These are phyloP conservation scores for Zosterops borbonicus DNA, from an alignment of 2,113 vertebrate species.

Conservation along the genomic window DNA sequence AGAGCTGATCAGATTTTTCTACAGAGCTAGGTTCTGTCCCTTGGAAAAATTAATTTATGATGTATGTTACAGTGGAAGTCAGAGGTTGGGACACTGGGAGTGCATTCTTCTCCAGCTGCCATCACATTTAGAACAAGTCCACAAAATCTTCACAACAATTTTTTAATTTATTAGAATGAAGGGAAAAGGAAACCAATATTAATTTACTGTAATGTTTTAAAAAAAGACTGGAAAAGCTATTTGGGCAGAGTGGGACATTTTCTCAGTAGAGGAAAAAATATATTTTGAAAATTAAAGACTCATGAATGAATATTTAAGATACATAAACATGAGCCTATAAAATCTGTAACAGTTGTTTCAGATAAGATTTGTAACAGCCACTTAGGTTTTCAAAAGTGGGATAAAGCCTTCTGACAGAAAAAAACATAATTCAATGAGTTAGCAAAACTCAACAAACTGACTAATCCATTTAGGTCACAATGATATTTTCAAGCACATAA, in stretches of 20 bases:
- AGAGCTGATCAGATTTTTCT: background rate
- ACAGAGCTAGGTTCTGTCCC: background rate
- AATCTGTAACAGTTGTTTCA: background rate
- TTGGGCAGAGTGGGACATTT: constrained; percentile 65
- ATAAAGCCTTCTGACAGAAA: background rate
- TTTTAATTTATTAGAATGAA: background rate
- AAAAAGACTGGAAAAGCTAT: constrained; percentile 41
- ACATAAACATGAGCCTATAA: background rate
- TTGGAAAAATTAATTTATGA: background rate
- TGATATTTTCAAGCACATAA: background rate
- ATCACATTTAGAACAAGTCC: background rate
- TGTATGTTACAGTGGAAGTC: background rate
- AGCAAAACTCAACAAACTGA: background rate
- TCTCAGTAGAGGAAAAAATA: constrained; percentile 51
- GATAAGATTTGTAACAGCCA: background rate
- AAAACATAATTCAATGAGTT: background rate
- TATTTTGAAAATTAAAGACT: constrained; percentile 71
- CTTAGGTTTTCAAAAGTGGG: background rate
- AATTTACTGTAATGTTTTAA: constrained; percentile 33
- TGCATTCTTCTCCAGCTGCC: background rate
- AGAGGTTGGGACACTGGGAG: background rate
- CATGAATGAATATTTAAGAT: constrained; percentile 60
- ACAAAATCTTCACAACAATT: background rate
- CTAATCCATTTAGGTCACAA: background rate
- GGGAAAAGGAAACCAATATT: background rate